Evolutionary conservation across 1,140 invertebrate species (phyloP), one percentile per base, ranked within the genome.

Genomic region (Chymomyza costata): DNA sequence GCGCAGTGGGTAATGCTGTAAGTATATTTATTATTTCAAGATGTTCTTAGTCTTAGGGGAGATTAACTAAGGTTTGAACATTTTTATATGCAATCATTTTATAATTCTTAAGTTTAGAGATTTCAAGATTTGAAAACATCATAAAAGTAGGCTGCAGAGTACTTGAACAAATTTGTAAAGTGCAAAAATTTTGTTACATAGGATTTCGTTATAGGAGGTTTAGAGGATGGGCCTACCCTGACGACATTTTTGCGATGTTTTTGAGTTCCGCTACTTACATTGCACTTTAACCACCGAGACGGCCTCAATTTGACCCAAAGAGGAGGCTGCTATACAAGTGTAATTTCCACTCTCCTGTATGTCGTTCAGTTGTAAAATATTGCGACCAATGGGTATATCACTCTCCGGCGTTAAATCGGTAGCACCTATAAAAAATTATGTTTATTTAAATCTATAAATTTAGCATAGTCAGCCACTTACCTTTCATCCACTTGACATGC

Each of bases 321-420:
- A 95, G 57, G 95, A 97, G n/a, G 93, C 91, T 0, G 97, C 97
- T 28, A 97, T 92, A 85, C 97, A 99, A 0, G 97, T 99, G 87
- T 97, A 99, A 87, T 98, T 99, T 5, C 93, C 95, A 0, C 95
- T 95, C 81, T 97, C 93, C 59, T 93, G 90, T 31, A 99, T 94
- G 74, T 97, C 92, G 8, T 89, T 92, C 57, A 99, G 83, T 50
- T 91, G 89, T 13, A 99, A 88, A 0, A 97, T 92, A 87, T 98
- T 99, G 35, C 90, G 90, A 0, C 94, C 94, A 8, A 95, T 91
- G 0, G 93, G 93, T 31, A 95, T 90, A 61, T 95, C 91, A 85
- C 96, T 93, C 84, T 95, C 93, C 0, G 94, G 93, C 0, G 94
- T 95, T 14, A 96, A 84, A 86, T 95, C 94, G 73, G 90, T 90